phyloP scores from a whole-genome alignment of 2,113 vertebrate species.

The Choloepus hoffmanni region DNA sequence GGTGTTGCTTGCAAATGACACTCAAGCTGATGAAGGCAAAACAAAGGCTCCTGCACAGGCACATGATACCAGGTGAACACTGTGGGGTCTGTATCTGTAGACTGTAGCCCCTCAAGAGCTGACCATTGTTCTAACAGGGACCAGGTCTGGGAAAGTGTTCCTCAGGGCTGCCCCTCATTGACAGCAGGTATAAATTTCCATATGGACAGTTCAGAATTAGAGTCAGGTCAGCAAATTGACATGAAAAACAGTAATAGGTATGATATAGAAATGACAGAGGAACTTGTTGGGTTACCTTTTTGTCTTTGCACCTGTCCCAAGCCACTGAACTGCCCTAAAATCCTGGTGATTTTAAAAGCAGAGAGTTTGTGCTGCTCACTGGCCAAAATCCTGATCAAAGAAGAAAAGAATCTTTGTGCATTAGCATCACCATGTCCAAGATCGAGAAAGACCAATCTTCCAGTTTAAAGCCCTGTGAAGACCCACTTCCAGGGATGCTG shows the following conservation, averaged over 20 bases:
- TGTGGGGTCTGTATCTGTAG: constrained; percentile 49
- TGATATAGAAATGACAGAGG: constrained; percentile 61
- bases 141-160: constrained; percentile 74
- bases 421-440: constrained; percentile 84
- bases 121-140: neutral
- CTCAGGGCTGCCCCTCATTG: constrained; percentile 63
- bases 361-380: constrained; percentile 70
- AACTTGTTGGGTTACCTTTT: constrained; percentile 71
- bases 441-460: constrained; percentile 80
- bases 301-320: constrained; percentile 45
- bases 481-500: constrained; percentile 92
- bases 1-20: constrained; percentile 89
- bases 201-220: constrained; percentile 50
- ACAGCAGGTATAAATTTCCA: constrained; percentile 67
- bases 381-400: constrained; percentile 63
- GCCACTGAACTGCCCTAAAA: constrained; percentile 56
- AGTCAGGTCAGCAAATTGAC: constrained; percentile 73
- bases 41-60: neutral
- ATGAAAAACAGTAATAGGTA: constrained; percentile 46
- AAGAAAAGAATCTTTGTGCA: constrained; percentile 82
- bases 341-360: constrained; percentile 58
- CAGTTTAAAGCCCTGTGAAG: constrained; percentile 74
- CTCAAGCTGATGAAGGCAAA: constrained; percentile 74
- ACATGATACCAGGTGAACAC: constrained; percentile 52
- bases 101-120: neutral